phyloP scores from a whole-genome alignment of 2,888 invertebrate species.

The Synergus umbraculus region DNA sequence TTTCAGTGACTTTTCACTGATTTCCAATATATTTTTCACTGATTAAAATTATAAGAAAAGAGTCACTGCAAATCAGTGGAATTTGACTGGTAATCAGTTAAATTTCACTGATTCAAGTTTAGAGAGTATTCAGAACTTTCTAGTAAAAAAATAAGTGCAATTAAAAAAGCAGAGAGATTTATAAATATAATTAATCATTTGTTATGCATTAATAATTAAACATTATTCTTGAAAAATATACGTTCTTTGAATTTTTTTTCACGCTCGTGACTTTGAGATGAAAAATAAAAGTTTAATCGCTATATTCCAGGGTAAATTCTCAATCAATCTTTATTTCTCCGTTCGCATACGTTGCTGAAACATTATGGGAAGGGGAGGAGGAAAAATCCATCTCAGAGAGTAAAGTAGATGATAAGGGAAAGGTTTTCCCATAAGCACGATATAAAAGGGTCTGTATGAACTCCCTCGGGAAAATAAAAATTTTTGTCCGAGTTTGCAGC shows the following conservation, averaged over 20 bases:
- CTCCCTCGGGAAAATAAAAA: constrained; percentile 30
- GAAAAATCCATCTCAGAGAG: constrained; percentile 46
- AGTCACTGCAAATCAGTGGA: no score
- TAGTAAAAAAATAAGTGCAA: no score
- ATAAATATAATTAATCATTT: background rate
- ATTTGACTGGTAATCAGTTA: no score
- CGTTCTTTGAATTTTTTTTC: background rate
- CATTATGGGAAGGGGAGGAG: background rate
- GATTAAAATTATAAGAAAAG: no score
- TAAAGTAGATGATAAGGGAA: constrained; percentile 40
- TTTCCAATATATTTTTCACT: no score
- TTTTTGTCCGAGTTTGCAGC: constrained; percentile 1
- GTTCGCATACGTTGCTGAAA: constrained; percentile 20
- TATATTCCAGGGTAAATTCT: background rate
- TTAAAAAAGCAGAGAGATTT: background rate
- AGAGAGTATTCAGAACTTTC: no score
- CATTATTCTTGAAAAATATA: background rate
- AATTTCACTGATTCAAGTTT: no score
- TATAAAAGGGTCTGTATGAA: constrained; percentile 42
- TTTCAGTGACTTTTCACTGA: no score
- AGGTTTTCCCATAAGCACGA: constrained; percentile 44
- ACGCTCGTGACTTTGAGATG: no score
- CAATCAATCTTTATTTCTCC: constrained; percentile 44
- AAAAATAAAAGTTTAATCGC: background rate
- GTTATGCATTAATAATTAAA: background rate